A percentile compares a stretch with the other conserved stretches of the same genome.
phyloP scores from a whole-genome alignment of 2,113 vertebrate genomes.

The Nannospalax galili region DNA sequence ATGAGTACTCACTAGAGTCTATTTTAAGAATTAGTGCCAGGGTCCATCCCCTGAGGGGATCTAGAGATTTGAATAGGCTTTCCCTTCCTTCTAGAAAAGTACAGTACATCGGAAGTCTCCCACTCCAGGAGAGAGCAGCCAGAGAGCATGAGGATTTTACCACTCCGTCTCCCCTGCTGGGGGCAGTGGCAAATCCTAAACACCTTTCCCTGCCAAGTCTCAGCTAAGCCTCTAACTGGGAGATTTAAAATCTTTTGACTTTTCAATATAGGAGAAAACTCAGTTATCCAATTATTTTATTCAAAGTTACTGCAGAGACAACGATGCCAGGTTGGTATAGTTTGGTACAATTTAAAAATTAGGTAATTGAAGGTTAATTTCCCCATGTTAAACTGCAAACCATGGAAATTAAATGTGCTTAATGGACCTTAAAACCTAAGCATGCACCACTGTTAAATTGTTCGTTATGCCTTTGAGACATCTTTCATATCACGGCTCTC shows the following conservation, averaged over 20 bases:
- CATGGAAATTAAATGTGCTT: neutral
- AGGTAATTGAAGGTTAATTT: conserved; percentile 34
- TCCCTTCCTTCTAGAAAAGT: neutral
- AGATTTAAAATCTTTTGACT: neutral
- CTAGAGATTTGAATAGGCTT: neutral
- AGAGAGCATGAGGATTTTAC: neutral
- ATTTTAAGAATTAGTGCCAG: neutral
- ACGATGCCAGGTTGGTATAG: neutral
- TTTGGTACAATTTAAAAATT: conserved; percentile 4
- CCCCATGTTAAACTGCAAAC: neutral
- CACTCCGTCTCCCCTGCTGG: neutral
- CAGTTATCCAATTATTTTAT: conserved; percentile 52
- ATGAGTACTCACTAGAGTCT: neutral
- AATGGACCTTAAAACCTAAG: conserved; percentile 11
- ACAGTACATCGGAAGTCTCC: neutral
- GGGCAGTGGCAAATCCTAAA: neutral
- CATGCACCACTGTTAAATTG: neutral
- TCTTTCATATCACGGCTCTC: neutral
- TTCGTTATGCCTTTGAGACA: neutral
- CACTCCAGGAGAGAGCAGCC: neutral
- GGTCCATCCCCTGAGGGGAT: neutral
- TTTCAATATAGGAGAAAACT: neutral
- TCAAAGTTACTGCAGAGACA: neutral
- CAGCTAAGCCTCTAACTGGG: neutral
- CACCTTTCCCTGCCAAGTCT: neutral